A percentile compares a stretch with the other conserved stretches of the same genome.
Conservation (phyloP, 2,113 vertebrate genomes). For the Thamnaconus septentrionalis region DNA sequence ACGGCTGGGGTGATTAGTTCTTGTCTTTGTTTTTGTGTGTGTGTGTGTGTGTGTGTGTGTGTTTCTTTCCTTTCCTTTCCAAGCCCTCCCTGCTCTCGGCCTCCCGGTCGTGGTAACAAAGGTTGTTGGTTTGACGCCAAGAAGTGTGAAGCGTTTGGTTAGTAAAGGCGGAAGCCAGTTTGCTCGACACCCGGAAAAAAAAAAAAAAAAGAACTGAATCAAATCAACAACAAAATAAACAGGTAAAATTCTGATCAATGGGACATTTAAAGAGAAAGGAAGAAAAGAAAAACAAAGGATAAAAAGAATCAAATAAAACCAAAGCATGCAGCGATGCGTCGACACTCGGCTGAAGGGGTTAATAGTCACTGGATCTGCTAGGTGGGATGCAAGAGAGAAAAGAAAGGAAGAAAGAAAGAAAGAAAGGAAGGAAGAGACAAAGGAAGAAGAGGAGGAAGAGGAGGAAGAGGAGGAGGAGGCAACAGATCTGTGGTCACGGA, state of each 20-base stretch:
- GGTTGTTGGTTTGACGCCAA: slow-evolving; percentile 53
- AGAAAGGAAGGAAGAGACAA: slow-evolving; percentile 76
- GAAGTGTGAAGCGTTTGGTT: slow-evolving; percentile 27
- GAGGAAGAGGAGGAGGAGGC: slow-evolving; percentile 80
- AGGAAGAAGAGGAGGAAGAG: slow-evolving; percentile 58
- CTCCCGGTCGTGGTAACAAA: background rate
- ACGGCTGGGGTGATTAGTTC: too few relatives aligned
- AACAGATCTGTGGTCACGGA: slow-evolving; percentile 75
- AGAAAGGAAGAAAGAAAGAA: slow-evolving; percentile 74
- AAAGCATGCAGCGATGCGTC: slow-evolving; percentile 91
- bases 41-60: too few relatives aligned
- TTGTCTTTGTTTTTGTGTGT: too few relatives aligned
- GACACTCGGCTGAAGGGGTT: slow-evolving; percentile 78
- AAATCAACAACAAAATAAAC: too few relatives aligned
- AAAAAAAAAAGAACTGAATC: background rate
- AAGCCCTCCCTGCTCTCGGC: background rate
- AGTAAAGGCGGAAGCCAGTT: slow-evolving; percentile 44
- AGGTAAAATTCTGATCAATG: too few relatives aligned
- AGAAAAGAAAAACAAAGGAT: slow-evolving; percentile 6
- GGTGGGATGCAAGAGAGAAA: slow-evolving; percentile 94
- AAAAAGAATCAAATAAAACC: slow-evolving; percentile 59
- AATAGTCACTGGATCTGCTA: slow-evolving; percentile 83
- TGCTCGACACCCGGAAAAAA: slow-evolving; percentile 9
- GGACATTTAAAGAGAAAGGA: too few relatives aligned
- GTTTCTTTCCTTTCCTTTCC: background rate